Evolutionary conservation across 2,888 invertebrate genomes (phyloP), one percentile per base, ranked within the genome.

Genomic region (Stenchaetothrips biformis): DNA sequence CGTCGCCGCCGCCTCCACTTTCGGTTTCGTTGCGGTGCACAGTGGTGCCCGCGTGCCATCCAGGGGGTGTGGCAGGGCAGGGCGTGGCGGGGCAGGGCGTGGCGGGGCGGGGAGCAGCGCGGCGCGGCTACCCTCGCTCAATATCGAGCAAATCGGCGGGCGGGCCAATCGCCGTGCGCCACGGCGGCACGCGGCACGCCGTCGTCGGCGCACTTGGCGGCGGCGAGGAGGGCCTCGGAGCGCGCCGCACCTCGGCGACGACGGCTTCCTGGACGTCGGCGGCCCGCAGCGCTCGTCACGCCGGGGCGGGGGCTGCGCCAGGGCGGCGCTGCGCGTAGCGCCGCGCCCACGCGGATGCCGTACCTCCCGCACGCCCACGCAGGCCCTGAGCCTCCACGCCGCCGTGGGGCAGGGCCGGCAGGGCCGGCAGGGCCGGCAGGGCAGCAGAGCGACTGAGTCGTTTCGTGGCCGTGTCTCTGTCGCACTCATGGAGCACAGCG

Each of bases 121-220:
- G 25, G 25, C 67, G 7, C 67, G 67, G 25, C 67, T 21, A 25
- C 25, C 7, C 67, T 74, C 67, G 67, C 67, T 74, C 67, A 74
- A 74, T 74, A 74, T 74, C 67, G 67, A 74, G 67, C 67, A 74
- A 74, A 74, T 74, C 67, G 67, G 7, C 67, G 11, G 1, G 37
- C 21, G 67, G 25, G 67, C 67, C 67, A 74, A 74, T 74, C 67
- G 67, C 21, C 7, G 67, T 25, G 11, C 8, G 25, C 21, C 67
- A 25, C 25, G 67, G 67, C 21, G n/a, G 37, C 37, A 37, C 37
- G 37, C 37, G 37, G 37, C 37, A 37, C 37, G 37, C 37, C 37
- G 37, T 37, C 37, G 37, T 2, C 37, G 37, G 2, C n/a, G n/a
- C 37, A 37, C 37, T 1, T 37, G 37, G 37, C n/a, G n/a, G n/a